Percentiles rank a stretch among this genome's conserved stretches.
Evolutionary conservation across 2,113 vertebrate genomes (phyloP).

Genomic region (Cricetomys ansorgei): DNA sequence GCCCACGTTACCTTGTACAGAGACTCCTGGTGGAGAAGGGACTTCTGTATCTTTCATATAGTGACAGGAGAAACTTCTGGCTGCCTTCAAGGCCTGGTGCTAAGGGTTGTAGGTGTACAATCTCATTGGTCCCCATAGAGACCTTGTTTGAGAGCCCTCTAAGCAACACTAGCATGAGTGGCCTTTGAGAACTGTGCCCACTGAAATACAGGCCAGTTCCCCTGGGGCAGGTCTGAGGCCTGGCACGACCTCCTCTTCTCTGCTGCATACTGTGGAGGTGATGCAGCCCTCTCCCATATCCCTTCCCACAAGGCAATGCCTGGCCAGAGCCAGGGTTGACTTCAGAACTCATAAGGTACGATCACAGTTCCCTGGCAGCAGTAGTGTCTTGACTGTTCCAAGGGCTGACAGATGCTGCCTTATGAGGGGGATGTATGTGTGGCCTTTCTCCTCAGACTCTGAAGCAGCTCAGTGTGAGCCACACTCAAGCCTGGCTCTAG

Average conservation of each 20-base stretch:
- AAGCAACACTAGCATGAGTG: fast-evolving
- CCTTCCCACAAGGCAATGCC: not conserved
- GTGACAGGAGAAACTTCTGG: fast-evolving
- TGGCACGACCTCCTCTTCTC: not conserved
- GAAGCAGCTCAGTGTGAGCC: fast-evolving
- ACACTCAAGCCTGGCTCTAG: too few relatives aligned
- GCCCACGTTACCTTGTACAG: too few relatives aligned
- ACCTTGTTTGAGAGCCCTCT: not conserved
- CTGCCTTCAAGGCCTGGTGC: fast-evolving
- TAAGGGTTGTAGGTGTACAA: fast-evolving
- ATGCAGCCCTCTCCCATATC: fast-evolving
- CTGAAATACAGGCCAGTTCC: not conserved
- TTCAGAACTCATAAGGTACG: not conserved
- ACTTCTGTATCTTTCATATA: not conserved
- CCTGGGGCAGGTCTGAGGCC: not conserved
- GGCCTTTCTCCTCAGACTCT: not conserved
- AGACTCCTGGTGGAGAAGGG: not conserved
- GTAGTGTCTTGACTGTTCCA: fast-evolving
- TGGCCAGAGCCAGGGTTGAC: fast-evolving
- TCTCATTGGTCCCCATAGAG: fast-evolving
- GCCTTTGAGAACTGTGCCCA: not conserved
- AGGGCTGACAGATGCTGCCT: fast-evolving
- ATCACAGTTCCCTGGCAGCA: fast-evolving
- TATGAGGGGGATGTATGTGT: fast-evolving
- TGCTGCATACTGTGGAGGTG: fast-evolving